A percentile compares a stretch with the other conserved stretches of the same genome.
These are phyloP conservation scores for Perodicticus potto DNA, from an alignment of 2,797 vertebrate genomes.

Conservation along the genomic window DNA sequence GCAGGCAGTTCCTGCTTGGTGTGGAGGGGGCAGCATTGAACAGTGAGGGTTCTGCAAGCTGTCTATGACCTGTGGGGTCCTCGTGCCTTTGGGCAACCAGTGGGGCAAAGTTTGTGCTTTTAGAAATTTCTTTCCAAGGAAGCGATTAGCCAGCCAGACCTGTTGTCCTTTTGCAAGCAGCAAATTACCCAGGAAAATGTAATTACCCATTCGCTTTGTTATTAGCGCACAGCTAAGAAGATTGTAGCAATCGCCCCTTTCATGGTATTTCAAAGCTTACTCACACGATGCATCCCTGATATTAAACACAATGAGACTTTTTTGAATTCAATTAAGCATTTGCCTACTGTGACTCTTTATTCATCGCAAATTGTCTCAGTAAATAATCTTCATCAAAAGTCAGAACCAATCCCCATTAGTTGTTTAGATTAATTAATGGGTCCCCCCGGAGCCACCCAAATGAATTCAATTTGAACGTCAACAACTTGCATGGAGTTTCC, in stretches of 20 bases:
- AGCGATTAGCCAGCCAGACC: constrained; percentile 79
- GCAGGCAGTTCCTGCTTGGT: not conserved
- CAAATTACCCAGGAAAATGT: constrained; percentile 84
- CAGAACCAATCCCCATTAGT: constrained; percentile 91
- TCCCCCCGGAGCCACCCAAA: constrained; percentile 90
- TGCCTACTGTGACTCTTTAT: constrained; percentile 92
- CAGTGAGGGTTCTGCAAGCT: not conserved
- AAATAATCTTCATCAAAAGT: constrained; percentile 93
- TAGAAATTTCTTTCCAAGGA: constrained; percentile 52
- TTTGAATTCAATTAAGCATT: constrained; percentile 90
- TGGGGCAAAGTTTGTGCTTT: constrained; percentile 18
- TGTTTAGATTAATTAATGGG: constrained; percentile 92
- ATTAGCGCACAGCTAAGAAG: constrained; percentile 82
- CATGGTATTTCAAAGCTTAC: constrained; percentile 87
- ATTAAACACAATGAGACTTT: constrained; percentile 88
- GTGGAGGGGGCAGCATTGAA: rapidly evolving
- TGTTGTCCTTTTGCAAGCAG: constrained; percentile 84
- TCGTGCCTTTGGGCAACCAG: not conserved
- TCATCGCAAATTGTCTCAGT: constrained; percentile 91
- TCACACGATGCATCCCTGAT: constrained; percentile 85
- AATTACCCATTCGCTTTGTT: constrained; percentile 88
- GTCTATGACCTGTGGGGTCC: rapidly evolving
- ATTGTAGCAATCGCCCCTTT: constrained; percentile 83
- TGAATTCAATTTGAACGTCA: constrained; percentile 91
- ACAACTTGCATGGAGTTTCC: constrained; percentile 90